Conservation (phyloP, 2,113 vertebrate genomes). For the Coracopsis vasa region DNA sequence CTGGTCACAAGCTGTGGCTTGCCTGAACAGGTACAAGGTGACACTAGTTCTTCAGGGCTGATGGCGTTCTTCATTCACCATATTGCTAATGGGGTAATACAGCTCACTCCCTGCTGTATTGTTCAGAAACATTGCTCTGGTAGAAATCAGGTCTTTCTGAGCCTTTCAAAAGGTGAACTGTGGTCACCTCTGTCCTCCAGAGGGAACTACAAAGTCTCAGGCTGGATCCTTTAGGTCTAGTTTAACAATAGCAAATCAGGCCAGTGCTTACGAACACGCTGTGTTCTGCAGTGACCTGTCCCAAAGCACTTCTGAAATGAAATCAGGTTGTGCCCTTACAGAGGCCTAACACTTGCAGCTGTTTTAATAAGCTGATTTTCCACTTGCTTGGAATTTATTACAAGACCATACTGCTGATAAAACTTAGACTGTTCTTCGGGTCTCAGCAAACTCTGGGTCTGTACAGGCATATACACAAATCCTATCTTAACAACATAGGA, state of each 20-base stretch:
- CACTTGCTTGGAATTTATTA: not conserved
- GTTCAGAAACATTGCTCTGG: not conserved
- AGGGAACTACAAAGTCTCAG: not conserved
- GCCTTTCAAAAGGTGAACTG: not conserved
- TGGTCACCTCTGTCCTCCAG: not conserved
- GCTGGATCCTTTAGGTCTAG: not conserved
- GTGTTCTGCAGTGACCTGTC: not conserved
- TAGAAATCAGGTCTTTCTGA: not conserved
- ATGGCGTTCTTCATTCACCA: not conserved
- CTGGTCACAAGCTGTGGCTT: not conserved
- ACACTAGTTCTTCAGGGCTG: not conserved
- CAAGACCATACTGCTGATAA: not conserved
- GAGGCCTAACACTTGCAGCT: not conserved
- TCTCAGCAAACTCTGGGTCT: not conserved
- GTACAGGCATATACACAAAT: not conserved
- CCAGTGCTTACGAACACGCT: fast-evolving
- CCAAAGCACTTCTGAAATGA: not conserved
- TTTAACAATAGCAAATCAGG: not conserved
- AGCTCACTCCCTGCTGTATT: not conserved
- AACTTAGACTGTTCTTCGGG: not conserved
- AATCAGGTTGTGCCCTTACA: not conserved
- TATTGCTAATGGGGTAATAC: not conserved
- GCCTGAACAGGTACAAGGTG: not conserved
- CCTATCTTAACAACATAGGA: fast-evolving
- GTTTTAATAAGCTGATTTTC: not conserved